Evolutionary conservation across 2,113 vertebrate species (phyloP).

Genomic region (Apteryx owenii): DNA sequence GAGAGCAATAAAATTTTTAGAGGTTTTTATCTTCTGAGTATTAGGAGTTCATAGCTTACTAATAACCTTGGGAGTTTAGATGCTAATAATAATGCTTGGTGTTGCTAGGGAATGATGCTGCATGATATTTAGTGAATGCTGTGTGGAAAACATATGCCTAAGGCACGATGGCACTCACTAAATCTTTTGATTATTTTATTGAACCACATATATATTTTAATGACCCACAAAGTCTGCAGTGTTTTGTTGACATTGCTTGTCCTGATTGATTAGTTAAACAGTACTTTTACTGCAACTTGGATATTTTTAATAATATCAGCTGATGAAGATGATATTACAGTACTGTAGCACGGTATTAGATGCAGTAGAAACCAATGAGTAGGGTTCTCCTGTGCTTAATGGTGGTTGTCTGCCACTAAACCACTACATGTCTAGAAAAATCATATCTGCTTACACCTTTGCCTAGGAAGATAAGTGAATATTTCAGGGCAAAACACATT

Average conservation of each 20-base stretch:
- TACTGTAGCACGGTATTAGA: neutral
- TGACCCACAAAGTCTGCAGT: neutral
- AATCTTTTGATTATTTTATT: slow-evolving; percentile 15
- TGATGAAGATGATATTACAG: neutral
- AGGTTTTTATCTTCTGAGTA: neutral
- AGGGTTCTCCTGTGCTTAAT: neutral
- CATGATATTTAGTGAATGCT: neutral
- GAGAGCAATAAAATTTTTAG: slow-evolving; percentile 21
- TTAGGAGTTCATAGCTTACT: neutral
- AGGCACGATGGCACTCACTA: neutral
- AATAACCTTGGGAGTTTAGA: slow-evolving; percentile 19
- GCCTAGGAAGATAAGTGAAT: neutral
- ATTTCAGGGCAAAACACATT: neutral
- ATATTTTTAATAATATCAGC: neutral
- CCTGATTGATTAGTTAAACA: neutral
- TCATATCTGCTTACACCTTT: neutral
- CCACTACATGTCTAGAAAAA: neutral
- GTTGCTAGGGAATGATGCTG: slow-evolving; percentile 57
- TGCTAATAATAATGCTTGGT: slow-evolving; percentile 16
- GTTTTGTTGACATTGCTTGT: neutral
- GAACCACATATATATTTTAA: neutral
- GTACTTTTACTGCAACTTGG: neutral
- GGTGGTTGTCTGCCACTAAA: neutral
- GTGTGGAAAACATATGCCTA: neutral
- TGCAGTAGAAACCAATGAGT: neutral